Conservation (phyloP, 2,113 vertebrate species). For the Dissostichus mawsoni region DNA sequence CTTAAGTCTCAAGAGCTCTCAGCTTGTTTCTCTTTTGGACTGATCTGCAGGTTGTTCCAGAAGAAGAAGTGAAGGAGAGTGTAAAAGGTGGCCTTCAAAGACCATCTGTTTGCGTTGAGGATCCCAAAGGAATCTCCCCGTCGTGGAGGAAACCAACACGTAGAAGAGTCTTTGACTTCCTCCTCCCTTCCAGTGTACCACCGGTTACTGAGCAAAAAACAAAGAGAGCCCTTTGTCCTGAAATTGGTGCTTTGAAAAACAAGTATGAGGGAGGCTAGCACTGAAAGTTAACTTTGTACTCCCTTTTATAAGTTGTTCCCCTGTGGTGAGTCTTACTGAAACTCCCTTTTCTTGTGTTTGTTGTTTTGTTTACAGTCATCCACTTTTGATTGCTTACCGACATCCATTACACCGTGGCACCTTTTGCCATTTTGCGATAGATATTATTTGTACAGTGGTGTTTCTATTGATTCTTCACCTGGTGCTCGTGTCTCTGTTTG, state of each 20-base stretch:
- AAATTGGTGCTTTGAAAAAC: slow-evolving; percentile 72
- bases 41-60: slow-evolving; percentile 79
- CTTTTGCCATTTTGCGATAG: slow-evolving; percentile 53
- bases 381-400: slow-evolving; percentile 43
- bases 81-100: slow-evolving; percentile 39
- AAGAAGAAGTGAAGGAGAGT: slow-evolving; percentile 76
- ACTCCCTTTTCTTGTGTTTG: slow-evolving; percentile 61
- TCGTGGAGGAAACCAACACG: slow-evolving; percentile 58
- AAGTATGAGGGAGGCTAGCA: slow-evolving; percentile 24
- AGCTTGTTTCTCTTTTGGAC: slow-evolving; percentile 47
- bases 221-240: slow-evolving; percentile 50
- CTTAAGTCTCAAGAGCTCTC: slow-evolving; percentile 55
- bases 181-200: slow-evolving; percentile 61
- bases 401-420: slow-evolving; percentile 34
- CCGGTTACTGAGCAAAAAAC: slow-evolving; percentile 64
- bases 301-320: slow-evolving; percentile 61
- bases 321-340: slow-evolving; percentile 53
- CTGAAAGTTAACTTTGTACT: slow-evolving; percentile 49
- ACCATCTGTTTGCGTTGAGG: slow-evolving; percentile 38
- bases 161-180: slow-evolving; percentile 63
- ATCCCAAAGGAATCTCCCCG: slow-evolving; percentile 52
- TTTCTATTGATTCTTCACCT: slow-evolving; percentile 74
- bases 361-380: slow-evolving; percentile 47
- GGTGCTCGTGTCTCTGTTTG: slow-evolving; percentile 80
- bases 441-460: slow-evolving; percentile 75